Conservation (phyloP, 2,797 vertebrate species). For the Gobionotothen gibberifrons region DNA sequence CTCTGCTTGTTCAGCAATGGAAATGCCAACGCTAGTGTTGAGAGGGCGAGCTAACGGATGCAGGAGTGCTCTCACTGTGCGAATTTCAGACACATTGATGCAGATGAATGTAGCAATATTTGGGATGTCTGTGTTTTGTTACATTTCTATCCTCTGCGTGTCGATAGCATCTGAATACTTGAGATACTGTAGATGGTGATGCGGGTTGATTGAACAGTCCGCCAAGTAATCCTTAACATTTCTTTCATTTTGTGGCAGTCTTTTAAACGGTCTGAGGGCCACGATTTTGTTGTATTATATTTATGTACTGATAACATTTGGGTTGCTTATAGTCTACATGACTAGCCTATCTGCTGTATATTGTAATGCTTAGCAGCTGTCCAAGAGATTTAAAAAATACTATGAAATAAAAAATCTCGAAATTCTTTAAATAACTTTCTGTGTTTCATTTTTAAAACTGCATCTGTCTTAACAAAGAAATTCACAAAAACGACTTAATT, state of each 20-base stretch:
- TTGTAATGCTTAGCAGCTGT: slow-evolving; percentile 51
- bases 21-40: slow-evolving; percentile 33
- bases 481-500: neutral
- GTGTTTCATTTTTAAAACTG: slow-evolving; percentile 26
- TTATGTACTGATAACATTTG: slow-evolving; percentile 70
- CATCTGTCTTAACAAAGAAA: neutral
- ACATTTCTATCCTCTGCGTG: slow-evolving; percentile 66
- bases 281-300: slow-evolving; percentile 69
- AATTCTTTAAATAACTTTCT: slow-evolving; percentile 3
- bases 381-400: slow-evolving; percentile 45
- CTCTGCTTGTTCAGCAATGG: slow-evolving; percentile 50
- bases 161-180: slow-evolving; percentile 53
- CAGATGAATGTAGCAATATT: slow-evolving; percentile 65
- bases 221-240: slow-evolving; percentile 76
- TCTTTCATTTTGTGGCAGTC: slow-evolving; percentile 62
- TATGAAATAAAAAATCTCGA: slow-evolving; percentile 34
- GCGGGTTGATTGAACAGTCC: slow-evolving; percentile 51
- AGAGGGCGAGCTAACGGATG: slow-evolving; percentile 46
- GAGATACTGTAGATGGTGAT: slow-evolving; percentile 57
- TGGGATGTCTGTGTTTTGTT: slow-evolving; percentile 50
- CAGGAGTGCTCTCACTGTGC: slow-evolving; percentile 25
- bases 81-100: slow-evolving; percentile 26
- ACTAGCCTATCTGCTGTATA: slow-evolving; percentile 61
- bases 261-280: slow-evolving; percentile 40
- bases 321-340: slow-evolving; percentile 58